These are phyloP conservation scores for Gryllus bimaculatus DNA, from an alignment of 1,140 invertebrate species.

Conservation along the genomic window DNA sequence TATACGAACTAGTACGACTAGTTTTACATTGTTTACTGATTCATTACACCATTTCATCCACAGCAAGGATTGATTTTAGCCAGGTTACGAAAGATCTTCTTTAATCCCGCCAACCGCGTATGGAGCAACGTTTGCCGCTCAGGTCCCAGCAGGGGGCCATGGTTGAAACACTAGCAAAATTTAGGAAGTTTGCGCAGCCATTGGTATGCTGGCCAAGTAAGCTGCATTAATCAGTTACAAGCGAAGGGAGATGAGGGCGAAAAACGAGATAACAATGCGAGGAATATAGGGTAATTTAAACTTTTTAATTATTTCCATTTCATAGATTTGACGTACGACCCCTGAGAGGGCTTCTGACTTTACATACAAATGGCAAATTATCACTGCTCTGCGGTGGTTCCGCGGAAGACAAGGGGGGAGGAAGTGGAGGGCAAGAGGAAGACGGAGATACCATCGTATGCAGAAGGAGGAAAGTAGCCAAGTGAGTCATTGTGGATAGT, in stretches of 20 bases:
- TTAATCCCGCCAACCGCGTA: background rate
- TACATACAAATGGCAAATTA: background rate
- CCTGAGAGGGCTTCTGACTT: background rate
- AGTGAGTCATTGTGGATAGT: no score
- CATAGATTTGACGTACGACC: background rate
- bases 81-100: background rate
- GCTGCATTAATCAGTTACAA: background rate
- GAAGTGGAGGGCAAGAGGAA: no score
- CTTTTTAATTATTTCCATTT: constrained; percentile 6
- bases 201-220: background rate
- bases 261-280: background rate
- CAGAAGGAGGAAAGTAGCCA: no score
- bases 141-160: background rate
- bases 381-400: background rate
- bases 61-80: background rate
- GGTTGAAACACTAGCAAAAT: background rate
- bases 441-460: no score
- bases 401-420: no score
- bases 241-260: background rate
- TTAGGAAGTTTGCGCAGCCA: background rate
- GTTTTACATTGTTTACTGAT: background rate
- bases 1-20: background rate
- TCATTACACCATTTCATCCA: background rate
- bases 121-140: background rate
- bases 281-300: background rate